Conservation (phyloP, 2,888 invertebrate genomes). For the Conchocele bisecta region DNA sequence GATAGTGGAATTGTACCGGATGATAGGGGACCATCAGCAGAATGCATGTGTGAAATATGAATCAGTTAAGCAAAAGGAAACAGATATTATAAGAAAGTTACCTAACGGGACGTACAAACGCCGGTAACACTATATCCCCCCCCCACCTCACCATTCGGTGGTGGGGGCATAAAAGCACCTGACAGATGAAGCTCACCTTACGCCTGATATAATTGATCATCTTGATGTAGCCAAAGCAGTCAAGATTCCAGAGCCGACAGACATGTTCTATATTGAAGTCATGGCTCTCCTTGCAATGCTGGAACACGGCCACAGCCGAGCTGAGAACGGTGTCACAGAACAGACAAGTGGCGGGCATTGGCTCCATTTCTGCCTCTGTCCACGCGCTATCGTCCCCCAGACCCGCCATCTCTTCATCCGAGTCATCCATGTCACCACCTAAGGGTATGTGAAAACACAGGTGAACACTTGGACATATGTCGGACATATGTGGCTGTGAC, state of each 20-base stretch:
- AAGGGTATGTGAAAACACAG: too few relatives aligned
- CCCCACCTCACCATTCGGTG: too few relatives aligned
- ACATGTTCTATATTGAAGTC: slow-evolving; percentile 64
- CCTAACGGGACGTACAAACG: too few relatives aligned
- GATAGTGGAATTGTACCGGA: too few relatives aligned
- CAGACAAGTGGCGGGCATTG: slow-evolving; percentile 65
- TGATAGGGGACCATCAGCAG: too few relatives aligned
- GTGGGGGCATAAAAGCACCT: neutral
- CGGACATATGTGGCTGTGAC: too few relatives aligned
- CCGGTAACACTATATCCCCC: too few relatives aligned
- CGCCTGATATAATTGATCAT: slow-evolving; percentile 79
- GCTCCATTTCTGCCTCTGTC: slow-evolving; percentile 58
- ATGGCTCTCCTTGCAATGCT: slow-evolving; percentile 65
- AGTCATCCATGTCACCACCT: neutral
- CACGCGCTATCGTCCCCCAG: slow-evolving; percentile 54
- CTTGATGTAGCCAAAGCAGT: slow-evolving; percentile 80
- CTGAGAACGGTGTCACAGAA: slow-evolving; percentile 63
- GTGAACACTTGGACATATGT: too few relatives aligned
- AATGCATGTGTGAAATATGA: too few relatives aligned
- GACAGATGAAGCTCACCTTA: slow-evolving; percentile 62
- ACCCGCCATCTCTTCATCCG: too few relatives aligned
- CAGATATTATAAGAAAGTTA: too few relatives aligned
- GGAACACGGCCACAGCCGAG: slow-evolving; percentile 60
- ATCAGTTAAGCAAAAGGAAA: too few relatives aligned
- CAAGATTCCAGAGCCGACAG: slow-evolving; percentile 64